Evolutionary conservation across 2,113 vertebrate species (phyloP), one percentile per base, ranked within the genome.

Genomic region (Thunnus maccoyii): DNA sequence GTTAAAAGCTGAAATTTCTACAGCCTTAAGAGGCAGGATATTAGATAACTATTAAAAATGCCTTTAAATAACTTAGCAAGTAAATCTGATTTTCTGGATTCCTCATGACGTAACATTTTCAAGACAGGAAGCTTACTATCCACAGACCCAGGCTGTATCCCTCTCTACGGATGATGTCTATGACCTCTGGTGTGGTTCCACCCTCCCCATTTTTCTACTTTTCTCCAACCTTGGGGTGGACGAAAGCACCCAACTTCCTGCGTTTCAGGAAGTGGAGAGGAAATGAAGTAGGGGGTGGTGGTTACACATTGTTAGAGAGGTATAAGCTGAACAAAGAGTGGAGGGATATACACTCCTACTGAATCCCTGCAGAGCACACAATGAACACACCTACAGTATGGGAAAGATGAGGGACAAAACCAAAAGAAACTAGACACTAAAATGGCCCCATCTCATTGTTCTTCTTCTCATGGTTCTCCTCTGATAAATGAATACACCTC

Each of bases 261-360:
- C 11, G 0, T 88, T 88, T 64, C 87, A 93, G 92, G 91, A 92
- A 90, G 83, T 9, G 8, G 11, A 60, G 55, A 77, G 90, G 93
- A 92, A 89, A 87, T 83, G 60, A 85, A 73, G 72, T 60, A 68
- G 25, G 27, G 73, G 85, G 25, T 76, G 82, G 76, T 0, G 0
- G 72, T 83, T 70, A n/a, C 76, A 51, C 71, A 89, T 90, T 94
- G 90, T 92, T 86, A 62, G 47, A 36, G 76, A 82, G 75, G 72
- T 16, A 27, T 47, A 18, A 7, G 36, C 50, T 69, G 62, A 87
- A 86, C 77, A 89, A 86, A 86, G 79, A 79, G 36, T 20, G 61
- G 63, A 86, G 20, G 36, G 36, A 41, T 41, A 58, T 74, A 13
- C 7, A 4, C 27, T 56, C 4, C 27, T 46, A 18, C 30, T 57